Evolutionary conservation across 2,888 invertebrate species (phyloP).

Genomic region (Acanthosepion lycidas): DNA sequence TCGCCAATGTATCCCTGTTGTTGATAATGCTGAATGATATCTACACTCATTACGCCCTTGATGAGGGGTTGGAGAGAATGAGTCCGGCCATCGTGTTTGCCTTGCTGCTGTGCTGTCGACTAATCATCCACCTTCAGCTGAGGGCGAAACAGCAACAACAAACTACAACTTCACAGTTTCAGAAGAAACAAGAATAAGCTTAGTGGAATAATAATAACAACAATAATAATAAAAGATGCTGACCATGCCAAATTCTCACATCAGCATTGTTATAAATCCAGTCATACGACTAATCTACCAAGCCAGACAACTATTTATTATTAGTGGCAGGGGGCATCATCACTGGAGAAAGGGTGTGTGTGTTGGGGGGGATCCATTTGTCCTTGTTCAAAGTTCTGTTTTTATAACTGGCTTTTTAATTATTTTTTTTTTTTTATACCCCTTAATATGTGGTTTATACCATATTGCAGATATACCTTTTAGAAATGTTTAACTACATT

Average conservation of each 20-base stretch:
- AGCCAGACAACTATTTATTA: background rate
- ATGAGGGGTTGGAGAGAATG: slow-evolving; percentile 73
- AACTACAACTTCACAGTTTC: slow-evolving; percentile 37
- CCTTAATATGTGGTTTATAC: background rate
- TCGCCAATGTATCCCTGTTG: slow-evolving; percentile 88
- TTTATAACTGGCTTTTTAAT: background rate
- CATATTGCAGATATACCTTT: background rate
- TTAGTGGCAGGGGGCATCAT: background rate
- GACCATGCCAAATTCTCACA: background rate
- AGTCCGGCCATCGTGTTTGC: slow-evolving; percentile 74
- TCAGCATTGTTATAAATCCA: slow-evolving; percentile 13
- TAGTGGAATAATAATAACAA: background rate
- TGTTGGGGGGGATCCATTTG: background rate
- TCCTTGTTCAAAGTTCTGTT: background rate
- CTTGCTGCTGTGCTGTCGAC: slow-evolving; percentile 72
- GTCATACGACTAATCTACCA: background rate
- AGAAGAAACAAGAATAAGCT: slow-evolving; percentile 25
- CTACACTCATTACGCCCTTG: slow-evolving; percentile 81
- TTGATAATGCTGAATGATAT: slow-evolving; percentile 90
- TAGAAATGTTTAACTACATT: background rate
- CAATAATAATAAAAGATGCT: background rate
- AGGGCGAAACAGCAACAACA: slow-evolving; percentile 53
- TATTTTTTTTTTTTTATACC: background rate
- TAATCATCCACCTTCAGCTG: slow-evolving; percentile 72
- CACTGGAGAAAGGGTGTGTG: background rate